These are phyloP conservation scores for Porites divaricata DNA, from an alignment of 92 coral and sea anemone genomes.

Conservation along the genomic window DNA sequence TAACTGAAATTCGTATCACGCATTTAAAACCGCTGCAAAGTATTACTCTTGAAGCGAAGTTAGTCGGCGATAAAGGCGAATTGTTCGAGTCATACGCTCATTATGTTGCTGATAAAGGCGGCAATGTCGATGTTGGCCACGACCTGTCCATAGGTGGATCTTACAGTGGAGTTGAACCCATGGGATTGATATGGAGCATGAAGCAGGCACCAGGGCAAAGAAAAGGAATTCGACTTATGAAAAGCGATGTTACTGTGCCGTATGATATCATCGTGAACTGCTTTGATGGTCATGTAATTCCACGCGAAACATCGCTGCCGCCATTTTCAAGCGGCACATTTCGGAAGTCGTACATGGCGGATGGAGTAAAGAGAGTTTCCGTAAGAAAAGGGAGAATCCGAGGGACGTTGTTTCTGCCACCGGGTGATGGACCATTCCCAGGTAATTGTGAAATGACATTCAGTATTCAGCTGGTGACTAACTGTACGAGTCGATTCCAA, in stretches of 20 bases:
- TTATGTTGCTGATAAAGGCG: slow-evolving; percentile 36
- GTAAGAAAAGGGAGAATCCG: slow-evolving; percentile 53
- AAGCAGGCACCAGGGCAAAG: slow-evolving; percentile 13
- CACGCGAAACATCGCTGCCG: not conserved
- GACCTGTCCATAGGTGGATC: slow-evolving; percentile 49
- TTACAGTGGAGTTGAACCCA: slow-evolving; percentile 41
- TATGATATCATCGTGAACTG: slow-evolving; percentile 28
- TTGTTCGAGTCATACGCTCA: slow-evolving; percentile 27
- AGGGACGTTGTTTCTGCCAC: slow-evolving; percentile 64
- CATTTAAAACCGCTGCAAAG: slow-evolving; percentile 21
- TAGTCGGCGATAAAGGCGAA: slow-evolving; percentile 40
- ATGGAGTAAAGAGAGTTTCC: slow-evolving; percentile 54
- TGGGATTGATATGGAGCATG: slow-evolving; percentile 49
- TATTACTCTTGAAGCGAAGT: slow-evolving; percentile 29
- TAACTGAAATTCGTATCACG: slow-evolving; percentile 7
- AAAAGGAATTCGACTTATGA: slow-evolving; percentile 30
- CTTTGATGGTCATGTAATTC: slow-evolving; percentile 26
- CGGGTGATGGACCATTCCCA: slow-evolving; percentile 65
- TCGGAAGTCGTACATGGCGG: slow-evolving; percentile 54
- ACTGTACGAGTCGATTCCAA: too few species aligned
- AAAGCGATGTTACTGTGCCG: slow-evolving; percentile 44
- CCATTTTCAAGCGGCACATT: slow-evolving; percentile 31
- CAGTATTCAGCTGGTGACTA: too few species aligned
- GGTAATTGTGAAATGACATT: slow-evolving; percentile 19
- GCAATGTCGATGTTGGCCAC: slow-evolving; percentile 15